Base-by-base conservation (phyloP, 92 coral and sea anemone species). In the Pocillopora meandrina region DNA sequence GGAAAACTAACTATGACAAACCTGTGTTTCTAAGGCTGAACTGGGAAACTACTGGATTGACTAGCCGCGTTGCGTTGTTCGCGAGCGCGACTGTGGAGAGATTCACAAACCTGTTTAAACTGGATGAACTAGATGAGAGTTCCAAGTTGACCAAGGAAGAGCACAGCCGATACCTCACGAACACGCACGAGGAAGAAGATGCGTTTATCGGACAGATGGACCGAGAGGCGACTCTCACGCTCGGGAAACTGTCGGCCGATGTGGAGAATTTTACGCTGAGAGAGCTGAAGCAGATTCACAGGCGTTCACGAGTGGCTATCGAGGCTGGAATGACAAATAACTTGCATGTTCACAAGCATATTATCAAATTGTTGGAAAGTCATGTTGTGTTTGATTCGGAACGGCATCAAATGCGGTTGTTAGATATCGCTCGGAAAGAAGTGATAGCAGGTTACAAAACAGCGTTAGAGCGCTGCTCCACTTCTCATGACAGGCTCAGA, bases 311-410 rank as follows among this genome's bases (percentile, higher is more conserved):
- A 57, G 98, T 93, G 55, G 98, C 93, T 36, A 85, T 93, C 23
- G 95, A 89, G 66, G 95, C 95, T 65, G 95, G 90, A 15, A 80
- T 93, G 70, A 93, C 98, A 55, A 93, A 92, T 61, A 93, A 93
- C 74, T 67, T 85, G 65, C 95, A 93, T 76, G 75, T 93, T 64
- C 98, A 93, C 75, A 77, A 74, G 75, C 87, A 90, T 67, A 93
- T 93, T 71, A 59, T 92, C 34, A 78, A 82, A 61, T 80, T 92
- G 42, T 81, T 93, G 56, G 95, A 92, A 56, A 77, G 72, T 71
- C 85, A 80, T 66, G 76, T 80, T 10, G 90, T 89, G 74, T 84
- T 92, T 19, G 86, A 74, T 19, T n/a, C 89, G 56, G 93, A 89
- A 9, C 83, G 61, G 34, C 82, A 74, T 10, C 82, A 76, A 14